Base-by-base conservation (phyloP, 2,888 invertebrate species). In the Creontiades dilutus region DNA sequence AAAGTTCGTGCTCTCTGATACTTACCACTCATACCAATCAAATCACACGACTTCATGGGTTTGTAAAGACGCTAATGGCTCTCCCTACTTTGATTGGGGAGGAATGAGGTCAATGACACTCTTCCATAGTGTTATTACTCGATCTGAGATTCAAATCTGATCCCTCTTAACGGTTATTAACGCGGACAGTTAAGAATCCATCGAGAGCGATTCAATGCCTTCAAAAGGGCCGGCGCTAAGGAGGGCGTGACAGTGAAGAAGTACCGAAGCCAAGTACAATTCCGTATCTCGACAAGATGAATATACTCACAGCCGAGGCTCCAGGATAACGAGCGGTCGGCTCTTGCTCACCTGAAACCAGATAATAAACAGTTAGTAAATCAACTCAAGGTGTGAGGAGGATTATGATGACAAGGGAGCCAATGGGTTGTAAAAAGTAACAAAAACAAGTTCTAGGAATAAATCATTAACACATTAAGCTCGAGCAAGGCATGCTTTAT, bases 351-450 rank as follows among this genome's bases (percentile, higher is more conserved):
- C 78, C 78, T 78, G 78, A 7, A 78, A 78, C 78, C 16, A 46
- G 78, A 78, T 78, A 78, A 78, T 46, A 46, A 78, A 78, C 78
- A 46, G 37, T 78, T 16, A 78, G 78, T 78, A 46, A 78, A 37
- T 78, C 78, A 78, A 78, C 9, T 78, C 28, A 19, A 78, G n/a
- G 78, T 78, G 78, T 78, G 78, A 78, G 78, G 37, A 37, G 14
- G 76, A 76, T 27, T 76, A 19, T 76, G 27, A 76, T 76, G 37
- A 76, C 37, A 76, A 76, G 23, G 27, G 27, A 27, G 37, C 27
- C 19, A 76, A 37, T 37, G 76, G 27, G 37, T 37, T 37, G 37
- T 19, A 19, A 75, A 19, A 27, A 75, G 75, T 75, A 13, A 19
- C 12, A 16, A 14, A 75, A 75, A 52, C 13, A 52, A 57, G 16